Evolutionary conservation across 2,888 invertebrate genomes (phyloP), one percentile per base, ranked within the genome.

Genomic region (Taenaris catops): DNA sequence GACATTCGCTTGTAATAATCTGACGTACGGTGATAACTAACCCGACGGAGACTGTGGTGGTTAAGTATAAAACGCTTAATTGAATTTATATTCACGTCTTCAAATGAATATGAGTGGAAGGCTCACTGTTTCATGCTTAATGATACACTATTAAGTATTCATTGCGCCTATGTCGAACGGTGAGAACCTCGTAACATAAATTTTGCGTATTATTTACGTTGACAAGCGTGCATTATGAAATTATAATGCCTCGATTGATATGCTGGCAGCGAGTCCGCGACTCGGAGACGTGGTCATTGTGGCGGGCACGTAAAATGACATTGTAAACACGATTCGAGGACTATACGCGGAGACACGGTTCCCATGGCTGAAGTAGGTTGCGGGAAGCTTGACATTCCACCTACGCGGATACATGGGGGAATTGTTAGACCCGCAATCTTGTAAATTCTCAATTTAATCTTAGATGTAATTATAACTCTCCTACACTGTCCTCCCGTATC

Each of bases 101-200:
- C 71, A 73, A 78, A 79, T 80, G 75, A 79, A 76, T 80, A 79
- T 80, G 79, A 80, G 69, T 71, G 49, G 65, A 63, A 63, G 66
- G 66, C 59, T 65, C 63, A 47, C 46, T 53, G 55, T 56, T 51
- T 49, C 53, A 56, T 59, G 53, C 49, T 53, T 62, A 65, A 74
- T 73, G 70, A 69, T 58, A 48, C 49, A 62, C 60, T 58, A 76
- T 83, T 75, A 76, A 53, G 76, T 67, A 86, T 86, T 79, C 84
- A 68, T 60, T 52, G 68, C 56, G 64, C 62, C 66, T 61, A 53
- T 58, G 57, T 59, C 59, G 66, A 69, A 74, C 80, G 79, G 83
- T 83, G 84, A 81, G 84, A 86, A 83, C 78, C 72, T 78, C 76
- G 78, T 80, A 83, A 83, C 84, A 86, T 86, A 84, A 84, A 86